Percentiles rank a stretch among this genome's conserved stretches.
Evolutionary conservation across 2,888 invertebrate genomes (phyloP).

Genomic region (Campoplex nolae): DNA sequence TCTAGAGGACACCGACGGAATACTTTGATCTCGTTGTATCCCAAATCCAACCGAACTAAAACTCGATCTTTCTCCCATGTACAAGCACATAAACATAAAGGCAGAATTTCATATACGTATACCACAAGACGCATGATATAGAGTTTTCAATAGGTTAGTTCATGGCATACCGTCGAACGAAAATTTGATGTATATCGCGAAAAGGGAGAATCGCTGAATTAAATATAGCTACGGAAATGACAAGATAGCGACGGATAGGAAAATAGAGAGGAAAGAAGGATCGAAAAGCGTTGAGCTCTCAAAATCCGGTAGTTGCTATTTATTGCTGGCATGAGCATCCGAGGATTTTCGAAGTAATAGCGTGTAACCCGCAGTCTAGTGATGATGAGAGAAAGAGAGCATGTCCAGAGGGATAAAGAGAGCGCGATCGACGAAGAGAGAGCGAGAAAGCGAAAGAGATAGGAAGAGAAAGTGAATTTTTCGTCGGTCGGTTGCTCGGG

Average conservation of each 20-base stretch:
- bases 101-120: conserved; percentile 12
- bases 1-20: not conserved
- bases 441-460: conserved; percentile 3
- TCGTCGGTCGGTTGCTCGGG: conserved; percentile 46
- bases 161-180: conserved; percentile 68
- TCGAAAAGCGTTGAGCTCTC: conserved; percentile 44
- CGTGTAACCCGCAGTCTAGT: conserved; percentile 25
- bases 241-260: not conserved
- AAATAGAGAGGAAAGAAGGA: not conserved
- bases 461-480: conserved; percentile 31
- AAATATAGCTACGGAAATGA: not conserved
- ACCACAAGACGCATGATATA: conserved; percentile 46
- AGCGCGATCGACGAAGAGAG: not conserved
- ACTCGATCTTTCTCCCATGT: not conserved
- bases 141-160: conserved; percentile 71
- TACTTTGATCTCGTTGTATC: not conserved
- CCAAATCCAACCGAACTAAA: conserved; percentile 10
- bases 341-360: conserved; percentile 54
- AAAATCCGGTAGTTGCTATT: conserved; percentile 71
- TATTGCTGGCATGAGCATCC: conserved; percentile 60
- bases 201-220: not conserved
- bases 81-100: not conserved
- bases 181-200: conserved; percentile 61
- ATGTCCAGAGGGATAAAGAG: not conserved
- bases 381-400: conserved; percentile 34